Evolutionary conservation across 2,113 vertebrate genomes (phyloP).

Genomic region (Micromys minutus): DNA sequence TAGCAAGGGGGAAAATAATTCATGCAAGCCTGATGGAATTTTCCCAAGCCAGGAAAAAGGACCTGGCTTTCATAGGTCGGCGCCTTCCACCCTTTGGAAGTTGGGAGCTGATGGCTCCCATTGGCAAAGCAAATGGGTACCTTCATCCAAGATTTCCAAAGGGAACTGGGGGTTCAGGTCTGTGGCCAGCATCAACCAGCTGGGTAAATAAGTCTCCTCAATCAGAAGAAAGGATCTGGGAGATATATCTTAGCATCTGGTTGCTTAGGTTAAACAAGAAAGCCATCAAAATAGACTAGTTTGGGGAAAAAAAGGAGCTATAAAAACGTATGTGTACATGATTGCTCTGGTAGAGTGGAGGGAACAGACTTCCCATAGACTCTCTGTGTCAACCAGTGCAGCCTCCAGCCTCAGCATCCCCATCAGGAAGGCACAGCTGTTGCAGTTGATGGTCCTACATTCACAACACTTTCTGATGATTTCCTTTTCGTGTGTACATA

Average conservation of each 20-base stretch:
- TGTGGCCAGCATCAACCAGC: background rate
- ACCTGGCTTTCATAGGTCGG: background rate
- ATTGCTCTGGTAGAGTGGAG: background rate
- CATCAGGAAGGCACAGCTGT: background rate
- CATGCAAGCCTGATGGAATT: background rate
- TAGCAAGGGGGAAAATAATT: background rate
- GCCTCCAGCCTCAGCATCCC: background rate
- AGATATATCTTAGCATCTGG: background rate
- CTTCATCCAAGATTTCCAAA: conserved; percentile 17
- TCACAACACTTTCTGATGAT: background rate
- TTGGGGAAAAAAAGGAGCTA: background rate
- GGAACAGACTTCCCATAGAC: background rate
- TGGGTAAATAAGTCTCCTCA: background rate
- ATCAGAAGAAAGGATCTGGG: background rate
- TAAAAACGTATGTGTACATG: background rate
- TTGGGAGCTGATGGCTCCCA: background rate
- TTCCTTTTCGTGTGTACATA: background rate
- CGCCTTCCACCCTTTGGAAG: background rate
- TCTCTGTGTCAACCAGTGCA: background rate
- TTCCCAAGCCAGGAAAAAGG: background rate
- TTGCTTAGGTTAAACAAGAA: conserved; percentile 3
- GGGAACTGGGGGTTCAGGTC: background rate
- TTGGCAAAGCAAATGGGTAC: background rate
- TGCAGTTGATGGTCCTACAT: too few relatives aligned
- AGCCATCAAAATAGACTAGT: conserved; percentile 18